phyloP scores from a whole-genome alignment of 2,888 invertebrate species.

The Rhingia campestris region DNA sequence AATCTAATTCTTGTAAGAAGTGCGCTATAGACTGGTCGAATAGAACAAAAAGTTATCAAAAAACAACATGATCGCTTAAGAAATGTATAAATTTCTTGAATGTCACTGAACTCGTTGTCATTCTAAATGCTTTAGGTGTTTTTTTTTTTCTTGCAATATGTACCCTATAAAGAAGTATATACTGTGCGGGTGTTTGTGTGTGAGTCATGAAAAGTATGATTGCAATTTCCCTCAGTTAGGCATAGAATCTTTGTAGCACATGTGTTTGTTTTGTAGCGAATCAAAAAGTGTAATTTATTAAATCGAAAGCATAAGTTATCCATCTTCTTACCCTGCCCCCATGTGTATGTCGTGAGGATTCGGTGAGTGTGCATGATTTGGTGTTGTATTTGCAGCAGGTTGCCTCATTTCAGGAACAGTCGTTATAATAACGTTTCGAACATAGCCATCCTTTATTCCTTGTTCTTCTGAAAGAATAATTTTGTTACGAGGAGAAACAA shows the following conservation, averaged over 20 bases:
- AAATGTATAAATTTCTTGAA: neutral
- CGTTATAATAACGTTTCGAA: conserved; percentile 91
- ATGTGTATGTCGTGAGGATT: conserved; percentile 86
- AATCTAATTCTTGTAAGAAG: too few relatives aligned
- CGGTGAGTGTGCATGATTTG: conserved; percentile 89
- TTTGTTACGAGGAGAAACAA: conserved; percentile 2
- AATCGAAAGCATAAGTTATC: conserved; percentile 61
- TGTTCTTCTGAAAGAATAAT: conserved; percentile 76
- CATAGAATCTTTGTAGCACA: conserved; percentile 46
- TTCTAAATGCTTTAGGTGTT: neutral
- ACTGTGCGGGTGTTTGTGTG: neutral
- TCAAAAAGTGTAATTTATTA: conserved; percentile 44
- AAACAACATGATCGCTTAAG: neutral
- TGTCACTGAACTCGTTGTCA: neutral
- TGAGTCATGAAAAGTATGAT: conserved; percentile 52
- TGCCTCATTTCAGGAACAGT: conserved; percentile 88
- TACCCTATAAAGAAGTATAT: conserved; percentile 26
- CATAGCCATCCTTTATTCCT: conserved; percentile 88
- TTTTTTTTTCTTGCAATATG: conserved; percentile 3
- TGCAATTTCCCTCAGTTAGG: conserved; percentile 56
- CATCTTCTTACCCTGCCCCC: conserved; percentile 87
- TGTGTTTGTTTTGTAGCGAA: conserved; percentile 61
- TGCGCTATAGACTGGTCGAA: too few relatives aligned
- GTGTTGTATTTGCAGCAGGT: conserved; percentile 85
- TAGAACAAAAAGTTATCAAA: neutral